phyloP scores from a whole-genome alignment of 92 coral and sea anemone species.

The Epizoanthus ramosus region DNA sequence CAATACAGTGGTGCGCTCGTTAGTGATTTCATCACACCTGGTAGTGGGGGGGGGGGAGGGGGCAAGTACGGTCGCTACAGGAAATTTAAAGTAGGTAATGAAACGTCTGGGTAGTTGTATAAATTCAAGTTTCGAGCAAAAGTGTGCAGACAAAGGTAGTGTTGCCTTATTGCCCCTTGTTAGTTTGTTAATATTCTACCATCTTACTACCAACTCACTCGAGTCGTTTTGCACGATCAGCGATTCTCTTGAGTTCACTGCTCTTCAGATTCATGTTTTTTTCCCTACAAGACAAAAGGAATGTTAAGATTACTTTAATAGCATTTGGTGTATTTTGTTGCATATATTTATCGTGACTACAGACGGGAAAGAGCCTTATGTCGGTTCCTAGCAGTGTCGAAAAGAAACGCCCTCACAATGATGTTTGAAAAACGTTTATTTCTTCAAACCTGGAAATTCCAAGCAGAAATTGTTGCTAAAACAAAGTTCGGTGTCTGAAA shows the following conservation, averaged over 20 bases:
- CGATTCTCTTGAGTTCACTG: constrained; percentile 70
- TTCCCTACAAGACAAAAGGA: constrained; percentile 64
- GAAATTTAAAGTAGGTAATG: too few species aligned
- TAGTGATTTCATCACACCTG: background rate
- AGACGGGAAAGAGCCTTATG: background rate
- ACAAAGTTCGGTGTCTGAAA: too few species aligned
- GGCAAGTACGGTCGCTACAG: background rate
- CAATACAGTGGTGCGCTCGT: background rate
- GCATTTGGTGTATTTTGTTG: background rate
- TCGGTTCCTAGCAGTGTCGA: too few species aligned
- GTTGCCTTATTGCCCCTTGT: too few species aligned
- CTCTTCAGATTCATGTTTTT: constrained; percentile 77
- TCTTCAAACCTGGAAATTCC: too few species aligned
- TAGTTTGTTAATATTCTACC: background rate
- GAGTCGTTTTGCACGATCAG: constrained; percentile 75
- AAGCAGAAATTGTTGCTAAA: too few species aligned
- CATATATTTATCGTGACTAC: background rate
- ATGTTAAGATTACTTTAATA: background rate
- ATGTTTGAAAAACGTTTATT: too few species aligned
- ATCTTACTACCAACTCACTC: constrained; percentile 66
- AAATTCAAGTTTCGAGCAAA: too few species aligned
- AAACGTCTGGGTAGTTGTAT: too few species aligned
- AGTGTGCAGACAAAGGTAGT: too few species aligned
- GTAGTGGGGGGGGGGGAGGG: too few species aligned
- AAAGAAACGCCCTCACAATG: too few species aligned